phyloP scores from a whole-genome alignment of 2,888 invertebrate species.

The Lycocerus yunnanus region DNA sequence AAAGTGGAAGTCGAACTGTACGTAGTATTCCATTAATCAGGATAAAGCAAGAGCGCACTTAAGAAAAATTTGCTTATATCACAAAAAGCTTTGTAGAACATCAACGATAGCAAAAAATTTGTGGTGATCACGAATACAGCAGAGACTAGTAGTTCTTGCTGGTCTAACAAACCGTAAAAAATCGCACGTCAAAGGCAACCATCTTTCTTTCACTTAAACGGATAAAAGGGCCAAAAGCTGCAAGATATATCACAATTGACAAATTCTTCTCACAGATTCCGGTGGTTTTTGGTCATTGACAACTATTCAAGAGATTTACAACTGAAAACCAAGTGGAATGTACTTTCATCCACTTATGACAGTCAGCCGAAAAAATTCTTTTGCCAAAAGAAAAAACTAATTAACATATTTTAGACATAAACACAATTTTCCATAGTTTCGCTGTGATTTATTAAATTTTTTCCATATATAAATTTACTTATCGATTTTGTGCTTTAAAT shows the following conservation, averaged over 20 bases:
- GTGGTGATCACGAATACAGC: constrained; percentile 23
- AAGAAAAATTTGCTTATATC: constrained; percentile 26
- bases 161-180: constrained; percentile 31
- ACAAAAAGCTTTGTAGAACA: constrained; percentile 17
- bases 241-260: constrained; percentile 29
- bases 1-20: not conserved
- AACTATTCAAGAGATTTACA: constrained; percentile 25
- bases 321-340: constrained; percentile 14
- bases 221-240: constrained; percentile 24
- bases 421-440: not conserved
- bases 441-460: not conserved
- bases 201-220: constrained; percentile 31
- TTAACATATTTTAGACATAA: not conserved
- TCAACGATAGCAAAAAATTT: constrained; percentile 20
- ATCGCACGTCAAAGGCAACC: constrained; percentile 27
- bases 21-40: constrained; percentile 19
- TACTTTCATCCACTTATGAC: constrained; percentile 16
- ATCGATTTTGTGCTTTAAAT: not conserved
- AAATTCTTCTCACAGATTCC: constrained; percentile 22
- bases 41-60: constrained; percentile 24
- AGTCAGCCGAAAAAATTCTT: not conserved
- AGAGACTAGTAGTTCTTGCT: constrained; percentile 24
- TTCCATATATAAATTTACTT: not conserved
- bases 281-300: constrained; percentile 26
- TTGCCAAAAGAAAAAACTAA: not conserved